phyloP scores from a whole-genome alignment of 2,888 invertebrate species.

The Phytoseiulus persimilis region DNA sequence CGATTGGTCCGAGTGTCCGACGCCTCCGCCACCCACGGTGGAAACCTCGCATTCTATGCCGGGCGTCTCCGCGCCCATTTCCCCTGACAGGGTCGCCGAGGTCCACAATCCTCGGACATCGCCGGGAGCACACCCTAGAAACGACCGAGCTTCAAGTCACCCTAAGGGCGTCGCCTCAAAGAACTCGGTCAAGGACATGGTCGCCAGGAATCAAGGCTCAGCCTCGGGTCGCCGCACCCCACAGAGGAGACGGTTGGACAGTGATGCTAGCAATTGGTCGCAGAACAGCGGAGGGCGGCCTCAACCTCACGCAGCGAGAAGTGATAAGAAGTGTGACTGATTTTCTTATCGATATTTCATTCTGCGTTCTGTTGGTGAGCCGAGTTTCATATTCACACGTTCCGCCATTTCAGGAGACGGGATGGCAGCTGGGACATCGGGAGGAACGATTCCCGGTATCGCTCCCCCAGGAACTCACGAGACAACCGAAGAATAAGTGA shows the following conservation, averaged over 20 bases:
- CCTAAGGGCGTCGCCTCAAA: no score
- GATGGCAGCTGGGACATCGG: neutral
- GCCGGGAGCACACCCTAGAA: no score
- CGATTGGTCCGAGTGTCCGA: conserved; percentile 23
- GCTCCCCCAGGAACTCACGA: neutral
- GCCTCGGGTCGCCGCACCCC: neutral
- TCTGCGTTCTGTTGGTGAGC: neutral
- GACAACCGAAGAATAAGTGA: neutral
- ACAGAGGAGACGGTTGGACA: conserved; percentile 9
- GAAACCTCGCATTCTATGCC: neutral
- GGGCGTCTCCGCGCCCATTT: neutral
- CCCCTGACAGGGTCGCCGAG: neutral
- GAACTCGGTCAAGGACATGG: no score
- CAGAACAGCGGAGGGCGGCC: conserved; percentile 16
- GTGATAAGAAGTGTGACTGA: neutral
- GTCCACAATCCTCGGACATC: neutral
- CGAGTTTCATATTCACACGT: neutral
- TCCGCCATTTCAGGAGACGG: neutral
- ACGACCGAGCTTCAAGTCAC: no score
- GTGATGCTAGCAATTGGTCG: conserved; percentile 22
- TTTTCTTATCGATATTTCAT: neutral
- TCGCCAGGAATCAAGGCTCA: no score
- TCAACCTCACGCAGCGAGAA: neutral
- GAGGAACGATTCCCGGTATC: neutral
- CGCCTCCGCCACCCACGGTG: neutral